Evolutionary conservation across 2,113 vertebrate genomes (phyloP).

Genomic region (Lynx canadensis): DNA sequence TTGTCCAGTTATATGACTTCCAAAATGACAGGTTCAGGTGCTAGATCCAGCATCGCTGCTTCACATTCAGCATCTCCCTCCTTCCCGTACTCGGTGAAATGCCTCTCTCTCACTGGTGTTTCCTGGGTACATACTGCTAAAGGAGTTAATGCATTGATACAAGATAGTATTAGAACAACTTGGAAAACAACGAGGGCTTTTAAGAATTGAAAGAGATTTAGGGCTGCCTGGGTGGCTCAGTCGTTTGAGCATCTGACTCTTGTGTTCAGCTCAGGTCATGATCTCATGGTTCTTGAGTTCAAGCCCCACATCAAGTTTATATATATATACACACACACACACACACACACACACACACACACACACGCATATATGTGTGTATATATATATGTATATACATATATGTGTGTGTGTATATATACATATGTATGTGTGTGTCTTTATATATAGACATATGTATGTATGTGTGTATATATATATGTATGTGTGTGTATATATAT

Average conservation of each 20-base stretch:
- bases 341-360: too few relatives aligned
- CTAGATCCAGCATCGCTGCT: not conserved
- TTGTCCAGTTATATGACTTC: not conserved
- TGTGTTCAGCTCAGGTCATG: too few relatives aligned
- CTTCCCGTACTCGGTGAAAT: not conserved
- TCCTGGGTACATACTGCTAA: not conserved
- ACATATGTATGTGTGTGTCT: too few relatives aligned
- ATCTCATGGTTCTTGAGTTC: too few relatives aligned
- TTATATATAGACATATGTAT: too few relatives aligned
- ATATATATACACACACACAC: not conserved
- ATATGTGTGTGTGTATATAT: too few relatives aligned
- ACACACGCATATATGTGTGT: too few relatives aligned
- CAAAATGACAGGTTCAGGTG: not conserved
- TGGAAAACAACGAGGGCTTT: not conserved
- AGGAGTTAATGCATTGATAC: not conserved
- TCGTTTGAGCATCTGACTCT: too few relatives aligned
- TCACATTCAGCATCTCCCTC: not conserved
- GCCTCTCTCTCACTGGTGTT: not conserved
- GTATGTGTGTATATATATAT: rapidly evolving
- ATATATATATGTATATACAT: too few relatives aligned
- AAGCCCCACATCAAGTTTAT: not conserved
- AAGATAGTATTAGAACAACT: not conserved
- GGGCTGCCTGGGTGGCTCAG: too few relatives aligned
- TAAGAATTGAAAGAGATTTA: not conserved
- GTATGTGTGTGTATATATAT: not conserved